Evolutionary conservation across 2,113 vertebrate species (phyloP), one percentile per base, ranked within the genome.

Genomic region (Ophiodon elongatus): DNA sequence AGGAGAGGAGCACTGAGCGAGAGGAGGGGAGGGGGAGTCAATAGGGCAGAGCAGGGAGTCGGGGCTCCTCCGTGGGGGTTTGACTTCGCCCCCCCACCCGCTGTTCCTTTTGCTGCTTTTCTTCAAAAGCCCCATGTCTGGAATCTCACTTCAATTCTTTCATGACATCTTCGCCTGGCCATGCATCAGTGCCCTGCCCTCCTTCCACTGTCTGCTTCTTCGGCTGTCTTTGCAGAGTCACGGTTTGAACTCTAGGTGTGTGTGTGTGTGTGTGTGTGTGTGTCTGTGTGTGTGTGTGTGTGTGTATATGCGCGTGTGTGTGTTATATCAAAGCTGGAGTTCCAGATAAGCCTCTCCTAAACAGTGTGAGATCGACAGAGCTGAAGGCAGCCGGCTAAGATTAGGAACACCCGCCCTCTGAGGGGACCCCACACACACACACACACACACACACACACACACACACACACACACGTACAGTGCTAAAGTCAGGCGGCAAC

Each of bases 71-170:
- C 47, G 1, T 76, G 64, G 89, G 90, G 75, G 73, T 45, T 85
- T 80, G 78, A 88, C 86, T 90, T 73, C 62, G 66, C 75, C 65
- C 86, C 27, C 8, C 54, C 54, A 4, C 56, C 11, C 47, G 21
- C 80, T 73, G 80, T 52, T 84, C 45, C 60, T 73, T 83, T 75
- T 37, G n/a, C 81, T 64, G 76, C n/a, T 74, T 71, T 79, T 69
- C 75, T 68, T 71, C 39, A 60, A 80, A 19, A 80, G 31, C 56
- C 14, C 81, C n/a, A 52, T 85, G 86, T 89, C 81, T 90, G 67
- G 79, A 85, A 82, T 70, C 88, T 85, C 85, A 90, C 79, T 86
- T 80, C 79, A 89, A 91, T 92, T 92, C 84, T 90, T 82, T 79
- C 76, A 80, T 92, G 88, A 89, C 89, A 92, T 91, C 73, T 84